phyloP scores from a whole-genome alignment of 2,113 vertebrate genomes.

The Mormoops blainvillei region DNA sequence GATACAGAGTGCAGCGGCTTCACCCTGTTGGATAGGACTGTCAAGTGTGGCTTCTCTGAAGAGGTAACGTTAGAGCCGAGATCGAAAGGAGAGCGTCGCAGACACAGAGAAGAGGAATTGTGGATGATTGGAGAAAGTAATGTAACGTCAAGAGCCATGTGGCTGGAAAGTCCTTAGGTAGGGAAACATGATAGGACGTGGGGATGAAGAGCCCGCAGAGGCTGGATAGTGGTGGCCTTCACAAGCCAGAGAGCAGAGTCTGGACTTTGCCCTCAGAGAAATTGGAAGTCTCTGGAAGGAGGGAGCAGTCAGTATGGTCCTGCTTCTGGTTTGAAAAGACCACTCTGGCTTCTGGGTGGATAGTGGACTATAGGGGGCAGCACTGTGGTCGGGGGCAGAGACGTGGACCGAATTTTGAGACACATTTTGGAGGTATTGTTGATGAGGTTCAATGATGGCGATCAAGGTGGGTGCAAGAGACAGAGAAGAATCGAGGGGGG shows the following conservation, averaged over 20 bases:
- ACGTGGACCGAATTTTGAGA: not conserved
- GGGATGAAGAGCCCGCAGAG: not conserved
- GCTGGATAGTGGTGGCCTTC: accelerated
- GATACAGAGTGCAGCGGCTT: not conserved
- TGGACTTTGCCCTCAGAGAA: not conserved
- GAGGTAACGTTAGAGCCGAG: not conserved
- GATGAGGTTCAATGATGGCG: not conserved
- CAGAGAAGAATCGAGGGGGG: not conserved
- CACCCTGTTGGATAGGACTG: not conserved
- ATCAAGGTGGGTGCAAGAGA: not conserved
- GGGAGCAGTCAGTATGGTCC: too few relatives aligned
- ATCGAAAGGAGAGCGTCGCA: not conserved
- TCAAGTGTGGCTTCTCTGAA: not conserved
- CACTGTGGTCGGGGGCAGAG: not conserved
- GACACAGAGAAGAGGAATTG: not conserved
- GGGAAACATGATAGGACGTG: not conserved
- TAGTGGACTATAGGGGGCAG: not conserved
- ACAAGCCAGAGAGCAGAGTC: not conserved
- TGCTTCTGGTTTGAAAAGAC: not conserved
- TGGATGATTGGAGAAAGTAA: not conserved
- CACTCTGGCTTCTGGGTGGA: not conserved
- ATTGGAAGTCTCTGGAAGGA: not conserved
- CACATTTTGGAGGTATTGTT: not conserved
- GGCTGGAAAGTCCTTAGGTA: not conserved
- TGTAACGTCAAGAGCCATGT: accelerated